Percentiles rank a stretch among this genome's conserved stretches.
Evolutionary conservation across 2,113 vertebrate genomes (phyloP).

Genomic region (Peromyscus polionotus): DNA sequence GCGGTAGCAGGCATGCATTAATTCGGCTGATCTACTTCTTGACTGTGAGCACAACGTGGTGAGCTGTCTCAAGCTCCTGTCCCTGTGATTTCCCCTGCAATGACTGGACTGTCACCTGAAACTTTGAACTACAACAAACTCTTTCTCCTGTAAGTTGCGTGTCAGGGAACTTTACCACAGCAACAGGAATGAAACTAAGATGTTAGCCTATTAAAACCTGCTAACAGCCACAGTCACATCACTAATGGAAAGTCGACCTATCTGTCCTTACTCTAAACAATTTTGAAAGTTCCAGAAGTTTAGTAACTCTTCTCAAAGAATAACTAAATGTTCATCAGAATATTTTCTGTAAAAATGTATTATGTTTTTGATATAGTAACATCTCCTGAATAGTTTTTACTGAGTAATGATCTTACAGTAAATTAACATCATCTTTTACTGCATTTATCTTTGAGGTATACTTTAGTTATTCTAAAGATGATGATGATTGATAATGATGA

Average conservation of each 20-base stretch:
- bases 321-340: not conserved
- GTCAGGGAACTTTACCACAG: not conserved
- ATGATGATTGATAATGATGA: too few relatives aligned
- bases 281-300: not conserved
- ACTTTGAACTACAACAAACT: not conserved
- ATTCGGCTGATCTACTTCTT: not conserved
- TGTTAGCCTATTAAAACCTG: not conserved
- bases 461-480: not conserved
- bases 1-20: too few relatives aligned
- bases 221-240: not conserved
- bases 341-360: not conserved
- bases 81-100: not conserved
- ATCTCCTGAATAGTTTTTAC: not conserved
- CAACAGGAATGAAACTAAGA: not conserved
- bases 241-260: not conserved
- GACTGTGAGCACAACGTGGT: too few relatives aligned
- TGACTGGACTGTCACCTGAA: not conserved
- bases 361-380: not conserved
- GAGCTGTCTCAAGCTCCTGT: rapidly evolving
- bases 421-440: not conserved
- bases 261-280: not conserved
- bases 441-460: not conserved
- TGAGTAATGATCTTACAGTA: not conserved
- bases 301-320: not conserved
- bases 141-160: not conserved